A percentile compares a stretch with the other conserved stretches of the same genome.
Conservation (phyloP, 2,797 vertebrate species). For the Anguilla megastoma region DNA sequence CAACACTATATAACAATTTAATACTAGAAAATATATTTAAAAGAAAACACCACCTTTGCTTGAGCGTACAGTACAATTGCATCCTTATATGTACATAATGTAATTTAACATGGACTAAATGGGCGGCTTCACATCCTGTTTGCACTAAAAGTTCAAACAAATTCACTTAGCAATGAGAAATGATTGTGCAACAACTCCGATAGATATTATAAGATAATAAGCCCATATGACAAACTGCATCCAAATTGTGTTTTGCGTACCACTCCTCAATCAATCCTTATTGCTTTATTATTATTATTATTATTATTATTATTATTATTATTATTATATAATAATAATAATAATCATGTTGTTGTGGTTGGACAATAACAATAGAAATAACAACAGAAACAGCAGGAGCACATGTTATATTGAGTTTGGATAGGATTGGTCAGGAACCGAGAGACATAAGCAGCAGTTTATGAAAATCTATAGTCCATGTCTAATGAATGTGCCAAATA, state of each 20-base stretch:
- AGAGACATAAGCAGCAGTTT: background rate
- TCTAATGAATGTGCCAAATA: background rate
- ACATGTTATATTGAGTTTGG: background rate
- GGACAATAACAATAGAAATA: background rate
- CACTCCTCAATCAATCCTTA: too few species aligned
- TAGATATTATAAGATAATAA: too few species aligned
- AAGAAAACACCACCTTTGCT: background rate
- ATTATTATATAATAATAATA: background rate
- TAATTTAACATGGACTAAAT: background rate
- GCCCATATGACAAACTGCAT: too few species aligned
- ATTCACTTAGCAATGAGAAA: too few species aligned
- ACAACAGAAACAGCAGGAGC: background rate
- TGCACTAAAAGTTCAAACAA: too few species aligned
- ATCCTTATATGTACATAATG: constrained; percentile 6
- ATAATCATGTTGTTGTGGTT: background rate
- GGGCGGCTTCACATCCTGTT: background rate
- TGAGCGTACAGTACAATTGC: background rate
- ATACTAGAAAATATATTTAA: background rate
- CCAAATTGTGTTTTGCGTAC: too few species aligned
- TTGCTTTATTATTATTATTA: too few species aligned
- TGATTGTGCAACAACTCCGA: too few species aligned
- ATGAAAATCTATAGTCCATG: background rate
- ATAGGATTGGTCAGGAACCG: background rate
- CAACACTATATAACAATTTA: background rate
- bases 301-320: background rate